A percentile compares a stretch with the other conserved stretches of the same genome.
phyloP scores from a whole-genome alignment of 2,797 vertebrate genomes.

The Ficedula albicollis region DNA sequence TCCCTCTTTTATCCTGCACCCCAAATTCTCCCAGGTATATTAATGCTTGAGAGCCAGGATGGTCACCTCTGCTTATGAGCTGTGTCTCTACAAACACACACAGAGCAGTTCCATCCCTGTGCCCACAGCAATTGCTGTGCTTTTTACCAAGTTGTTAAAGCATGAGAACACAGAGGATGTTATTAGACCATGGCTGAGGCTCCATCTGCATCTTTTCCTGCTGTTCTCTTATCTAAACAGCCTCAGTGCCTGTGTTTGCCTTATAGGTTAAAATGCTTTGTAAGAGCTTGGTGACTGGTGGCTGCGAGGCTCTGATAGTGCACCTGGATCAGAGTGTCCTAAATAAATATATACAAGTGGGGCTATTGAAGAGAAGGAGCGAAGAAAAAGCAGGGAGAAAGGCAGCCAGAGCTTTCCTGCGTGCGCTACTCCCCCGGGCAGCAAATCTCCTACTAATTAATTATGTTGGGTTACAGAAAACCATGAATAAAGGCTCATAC shows the following conservation, averaged over 20 bases:
- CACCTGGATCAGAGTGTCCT: not conserved
- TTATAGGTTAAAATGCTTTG: not conserved
- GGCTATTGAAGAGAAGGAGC: not conserved
- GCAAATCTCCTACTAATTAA: conserved; percentile 23
- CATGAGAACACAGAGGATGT: not conserved
- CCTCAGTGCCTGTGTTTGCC: not conserved
- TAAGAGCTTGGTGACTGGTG: not conserved
- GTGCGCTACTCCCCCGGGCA: fast-evolving
- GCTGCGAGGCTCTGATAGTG: not conserved
- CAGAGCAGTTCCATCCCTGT: not conserved
- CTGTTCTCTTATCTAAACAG: conserved; percentile 38
- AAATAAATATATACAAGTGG: not conserved
- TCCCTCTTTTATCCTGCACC: not conserved
- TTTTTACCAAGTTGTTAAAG: not conserved
- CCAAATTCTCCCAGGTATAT: not conserved
- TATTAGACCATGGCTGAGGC: not conserved
- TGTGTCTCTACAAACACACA: not conserved
- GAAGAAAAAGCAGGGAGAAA: not conserved
- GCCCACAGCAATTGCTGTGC: not conserved
- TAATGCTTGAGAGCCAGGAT: not conserved
- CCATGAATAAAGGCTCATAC: not conserved
- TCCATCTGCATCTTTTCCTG: not conserved
- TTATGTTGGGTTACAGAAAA: conserved; percentile 12
- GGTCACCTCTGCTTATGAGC: not conserved
- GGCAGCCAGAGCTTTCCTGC: not conserved